Conservation (phyloP, 2,797 vertebrate species). For the Muraenolepis orangiensis region DNA sequence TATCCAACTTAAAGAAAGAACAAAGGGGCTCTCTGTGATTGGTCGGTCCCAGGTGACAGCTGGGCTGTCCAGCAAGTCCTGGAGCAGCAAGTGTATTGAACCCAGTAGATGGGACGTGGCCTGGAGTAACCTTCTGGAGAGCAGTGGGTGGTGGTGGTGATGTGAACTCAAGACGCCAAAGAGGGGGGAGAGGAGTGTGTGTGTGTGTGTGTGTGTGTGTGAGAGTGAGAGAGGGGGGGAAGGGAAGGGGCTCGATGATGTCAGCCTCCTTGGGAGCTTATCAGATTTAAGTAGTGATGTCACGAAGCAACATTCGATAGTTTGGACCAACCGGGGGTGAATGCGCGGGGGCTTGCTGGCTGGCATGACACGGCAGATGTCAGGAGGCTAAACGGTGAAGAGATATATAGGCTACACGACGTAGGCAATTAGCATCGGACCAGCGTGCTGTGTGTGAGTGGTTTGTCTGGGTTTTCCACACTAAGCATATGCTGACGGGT, state of each 20-base stretch:
- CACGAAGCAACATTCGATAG: slow-evolving; percentile 65
- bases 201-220: too few relatives aligned
- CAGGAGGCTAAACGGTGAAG: not conserved
- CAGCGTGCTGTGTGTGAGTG: not conserved
- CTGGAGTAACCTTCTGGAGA: slow-evolving; percentile 76
- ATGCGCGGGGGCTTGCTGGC: slow-evolving; percentile 23
- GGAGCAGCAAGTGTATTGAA: slow-evolving; percentile 44
- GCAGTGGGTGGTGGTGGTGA: slow-evolving; percentile 22
- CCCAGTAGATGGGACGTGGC: slow-evolving; percentile 65
- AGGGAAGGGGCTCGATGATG: slow-evolving; percentile 27
- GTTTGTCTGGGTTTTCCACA: too few relatives aligned
- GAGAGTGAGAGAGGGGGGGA: slow-evolving; percentile 3
- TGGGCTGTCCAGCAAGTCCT: slow-evolving; percentile 39
- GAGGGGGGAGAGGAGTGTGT: slow-evolving; percentile 6
- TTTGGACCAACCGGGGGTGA: slow-evolving; percentile 60
- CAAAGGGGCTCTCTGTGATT: slow-evolving; percentile 40
- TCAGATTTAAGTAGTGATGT: slow-evolving; percentile 64
- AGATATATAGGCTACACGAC: not conserved
- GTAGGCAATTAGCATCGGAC: not conserved
- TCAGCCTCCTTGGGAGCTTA: slow-evolving; percentile 59
- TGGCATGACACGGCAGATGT: slow-evolving; percentile 23
- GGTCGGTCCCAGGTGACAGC: slow-evolving; percentile 66
- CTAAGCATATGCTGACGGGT: not conserved
- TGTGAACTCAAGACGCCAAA: too few relatives aligned
- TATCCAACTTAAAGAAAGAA: slow-evolving; percentile 23